Evolutionary conservation across 1,140 invertebrate genomes (phyloP).

Genomic region (Papilio dardanus): DNA sequence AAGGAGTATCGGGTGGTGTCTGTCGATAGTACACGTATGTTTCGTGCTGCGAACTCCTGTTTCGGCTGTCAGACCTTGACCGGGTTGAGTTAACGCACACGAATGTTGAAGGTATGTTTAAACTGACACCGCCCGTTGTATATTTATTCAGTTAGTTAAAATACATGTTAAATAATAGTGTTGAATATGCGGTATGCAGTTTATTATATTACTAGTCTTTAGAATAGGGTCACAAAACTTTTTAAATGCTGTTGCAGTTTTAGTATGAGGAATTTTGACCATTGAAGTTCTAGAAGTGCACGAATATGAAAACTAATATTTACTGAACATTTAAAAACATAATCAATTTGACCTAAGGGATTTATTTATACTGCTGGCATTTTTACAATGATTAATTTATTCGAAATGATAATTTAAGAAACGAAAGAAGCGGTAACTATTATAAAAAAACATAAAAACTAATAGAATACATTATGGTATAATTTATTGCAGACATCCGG

Average conservation of each 20-base stretch:
- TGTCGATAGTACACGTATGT: neutral
- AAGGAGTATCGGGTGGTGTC: neutral
- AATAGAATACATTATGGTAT: neutral
- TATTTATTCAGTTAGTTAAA: slow-evolving; percentile 15
- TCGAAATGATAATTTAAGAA: neutral
- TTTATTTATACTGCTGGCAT: neutral
- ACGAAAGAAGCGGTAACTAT: neutral
- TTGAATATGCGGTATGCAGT: neutral
- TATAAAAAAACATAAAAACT: neutral
- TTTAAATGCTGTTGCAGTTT: neutral
- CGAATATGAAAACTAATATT: neutral
- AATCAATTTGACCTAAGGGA: neutral
- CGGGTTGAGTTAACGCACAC: slow-evolving; percentile 32
- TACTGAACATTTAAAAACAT: neutral
- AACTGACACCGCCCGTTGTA: slow-evolving; percentile 11
- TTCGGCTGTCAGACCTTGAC: slow-evolving; percentile 28
- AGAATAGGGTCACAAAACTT: neutral
- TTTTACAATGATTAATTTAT: neutral
- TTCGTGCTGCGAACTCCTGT: neutral
- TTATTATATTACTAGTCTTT: neutral
- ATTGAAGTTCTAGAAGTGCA: neutral
- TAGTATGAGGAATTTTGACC: neutral
- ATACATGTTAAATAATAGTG: slow-evolving; percentile 13
- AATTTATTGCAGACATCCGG: neutral
- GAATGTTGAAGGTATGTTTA: slow-evolving; percentile 27